Evolutionary conservation across 2,797 vertebrate genomes (phyloP).

Genomic region (Notolepis coatsorum): DNA sequence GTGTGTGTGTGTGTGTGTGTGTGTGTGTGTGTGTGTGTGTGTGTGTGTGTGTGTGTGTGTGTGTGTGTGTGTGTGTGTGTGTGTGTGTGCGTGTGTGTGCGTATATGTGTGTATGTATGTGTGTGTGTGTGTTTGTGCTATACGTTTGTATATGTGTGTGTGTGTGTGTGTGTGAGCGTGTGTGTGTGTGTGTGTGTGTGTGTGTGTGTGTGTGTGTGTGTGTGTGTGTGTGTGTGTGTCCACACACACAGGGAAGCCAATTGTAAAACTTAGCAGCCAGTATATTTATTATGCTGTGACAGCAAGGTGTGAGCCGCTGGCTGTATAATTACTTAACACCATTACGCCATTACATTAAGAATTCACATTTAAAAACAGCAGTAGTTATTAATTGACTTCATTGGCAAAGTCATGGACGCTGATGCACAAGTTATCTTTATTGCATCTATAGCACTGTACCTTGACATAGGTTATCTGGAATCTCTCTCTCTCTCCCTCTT

Average conservation of each 20-base stretch:
- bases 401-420: conserved; percentile 33
- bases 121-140: not conserved
- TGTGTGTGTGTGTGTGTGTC: not conserved
- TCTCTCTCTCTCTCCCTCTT: not conserved
- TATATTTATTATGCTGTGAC: conserved; percentile 62
- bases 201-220: conserved; percentile 1
- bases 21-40: not conserved
- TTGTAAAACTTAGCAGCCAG: conserved; percentile 50
- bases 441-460: not conserved
- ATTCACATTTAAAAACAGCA: conserved; percentile 58
- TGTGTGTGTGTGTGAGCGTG: not conserved
- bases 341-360: conserved; percentile 46
- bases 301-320: conserved; percentile 55
- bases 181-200: too few species aligned
- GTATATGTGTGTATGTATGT: not conserved
- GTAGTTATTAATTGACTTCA: conserved; percentile 45
- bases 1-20: not conserved
- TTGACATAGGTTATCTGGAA: not conserved
- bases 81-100: not conserved
- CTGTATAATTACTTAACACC: conserved; percentile 54
- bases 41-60: not conserved
- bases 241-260: conserved; percentile 37
- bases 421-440: conserved; percentile 1
- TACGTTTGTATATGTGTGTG: not conserved
- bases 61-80: conserved; percentile 1